phyloP scores from a whole-genome alignment of 92 coral and sea anemone species.

The Porites cylindrica region DNA sequence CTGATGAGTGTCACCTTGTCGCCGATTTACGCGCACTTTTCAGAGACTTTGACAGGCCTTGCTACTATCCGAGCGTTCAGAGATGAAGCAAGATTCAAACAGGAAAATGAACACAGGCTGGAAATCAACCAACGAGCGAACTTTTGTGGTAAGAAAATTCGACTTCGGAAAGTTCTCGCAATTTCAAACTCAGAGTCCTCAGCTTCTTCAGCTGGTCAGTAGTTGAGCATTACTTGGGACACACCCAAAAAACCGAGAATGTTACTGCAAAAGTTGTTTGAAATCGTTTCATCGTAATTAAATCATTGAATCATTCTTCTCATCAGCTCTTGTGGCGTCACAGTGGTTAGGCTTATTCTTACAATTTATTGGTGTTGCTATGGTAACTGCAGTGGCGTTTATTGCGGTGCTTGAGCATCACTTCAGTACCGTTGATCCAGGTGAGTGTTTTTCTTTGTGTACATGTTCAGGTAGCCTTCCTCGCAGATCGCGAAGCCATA shows the following conservation, averaged over 20 bases:
- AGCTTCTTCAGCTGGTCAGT: neutral
- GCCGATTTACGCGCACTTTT: constrained; percentile 98
- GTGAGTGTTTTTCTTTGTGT: constrained; percentile 30
- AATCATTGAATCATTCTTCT: neutral
- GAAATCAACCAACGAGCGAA: constrained; percentile 93
- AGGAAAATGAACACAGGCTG: constrained; percentile 79
- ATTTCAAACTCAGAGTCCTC: too few species aligned
- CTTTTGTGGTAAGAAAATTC: constrained; percentile 81
- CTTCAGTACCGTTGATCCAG: constrained; percentile 94
- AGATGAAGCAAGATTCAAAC: constrained; percentile 78
- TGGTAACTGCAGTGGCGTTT: constrained; percentile 97
- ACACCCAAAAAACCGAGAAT: neutral
- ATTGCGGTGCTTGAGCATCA: constrained; percentile 97
- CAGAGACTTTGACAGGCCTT: constrained; percentile 95
- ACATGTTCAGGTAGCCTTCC: too few species aligned
- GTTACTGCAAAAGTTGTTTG: neutral
- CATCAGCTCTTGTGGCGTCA: constrained; percentile 87
- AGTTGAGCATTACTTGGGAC: too few species aligned
- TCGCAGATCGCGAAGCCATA: neutral
- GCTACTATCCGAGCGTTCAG: constrained; percentile 97
- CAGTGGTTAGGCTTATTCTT: constrained; percentile 94
- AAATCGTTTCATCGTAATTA: too few species aligned
- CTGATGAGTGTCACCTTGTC: constrained; percentile 93
- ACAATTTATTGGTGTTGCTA: constrained; percentile 98
- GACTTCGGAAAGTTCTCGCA: neutral